A percentile compares a stretch with the other conserved stretches of the same genome.
Evolutionary conservation across 2,888 invertebrate species (phyloP).

Genomic region (Agriopis leucophaearia): DNA sequence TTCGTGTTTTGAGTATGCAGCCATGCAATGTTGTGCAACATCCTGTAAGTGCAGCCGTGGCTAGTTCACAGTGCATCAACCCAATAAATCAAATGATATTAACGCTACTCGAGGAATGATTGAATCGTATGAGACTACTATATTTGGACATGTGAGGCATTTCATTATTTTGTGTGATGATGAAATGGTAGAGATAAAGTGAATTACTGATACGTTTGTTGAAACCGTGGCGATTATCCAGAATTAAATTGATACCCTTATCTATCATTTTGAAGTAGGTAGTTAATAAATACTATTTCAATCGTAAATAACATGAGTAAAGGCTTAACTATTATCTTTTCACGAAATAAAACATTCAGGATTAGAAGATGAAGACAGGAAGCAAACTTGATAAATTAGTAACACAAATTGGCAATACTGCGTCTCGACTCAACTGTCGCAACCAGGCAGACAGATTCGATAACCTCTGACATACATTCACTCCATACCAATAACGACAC

Average conservation of each 20-base stretch:
- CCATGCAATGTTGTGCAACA: conserved; percentile 59
- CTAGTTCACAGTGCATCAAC: conserved; percentile 58
- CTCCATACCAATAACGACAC: conserved; percentile 16
- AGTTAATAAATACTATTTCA: conserved; percentile 12
- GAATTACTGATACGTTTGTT: conserved; percentile 28
- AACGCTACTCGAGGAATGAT: conserved; percentile 33
- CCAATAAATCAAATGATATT: conserved; percentile 57
- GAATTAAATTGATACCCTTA: conserved; percentile 20
- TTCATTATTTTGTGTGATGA: conserved; percentile 20
- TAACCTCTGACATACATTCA: conserved; percentile 22
- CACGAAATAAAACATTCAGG: neutral
- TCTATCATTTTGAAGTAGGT: conserved; percentile 14
- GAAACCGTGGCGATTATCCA: conserved; percentile 22
- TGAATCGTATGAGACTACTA: conserved; percentile 28
- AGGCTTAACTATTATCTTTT: neutral
- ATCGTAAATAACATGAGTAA: neutral
- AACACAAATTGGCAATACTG: conserved; percentile 7
- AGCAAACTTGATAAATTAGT: conserved; percentile 14
- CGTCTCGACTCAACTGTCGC: no score
- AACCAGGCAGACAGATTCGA: conserved; percentile 3
- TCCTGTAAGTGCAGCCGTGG: conserved; percentile 55
- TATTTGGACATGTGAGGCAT: conserved; percentile 22
- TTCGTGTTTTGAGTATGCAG: conserved; percentile 45
- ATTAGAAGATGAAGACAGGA: conserved; percentile 20
- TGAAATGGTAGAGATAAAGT: conserved; percentile 19